These are phyloP conservation scores for Halcyon chelicuti DNA, from an alignment of 2,797 vertebrate species.

Conservation along the genomic window DNA sequence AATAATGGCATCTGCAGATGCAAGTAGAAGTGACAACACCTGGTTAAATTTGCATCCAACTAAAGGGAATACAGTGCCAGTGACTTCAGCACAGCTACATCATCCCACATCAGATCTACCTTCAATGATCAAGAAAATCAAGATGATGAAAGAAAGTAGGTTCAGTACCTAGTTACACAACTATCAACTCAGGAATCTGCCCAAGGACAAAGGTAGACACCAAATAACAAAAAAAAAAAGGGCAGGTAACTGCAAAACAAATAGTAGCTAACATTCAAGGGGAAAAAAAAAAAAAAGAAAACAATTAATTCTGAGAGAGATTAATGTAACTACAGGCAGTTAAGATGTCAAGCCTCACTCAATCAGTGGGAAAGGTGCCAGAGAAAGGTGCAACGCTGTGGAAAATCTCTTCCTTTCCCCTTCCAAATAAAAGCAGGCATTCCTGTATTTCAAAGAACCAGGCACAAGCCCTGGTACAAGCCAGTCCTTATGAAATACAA, in stretches of 20 bases:
- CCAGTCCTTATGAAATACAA: slow-evolving; percentile 41
- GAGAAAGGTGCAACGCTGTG: not conserved
- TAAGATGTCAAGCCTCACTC: not conserved
- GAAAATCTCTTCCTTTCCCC: not conserved
- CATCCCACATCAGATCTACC: not conserved
- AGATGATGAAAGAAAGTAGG: not conserved
- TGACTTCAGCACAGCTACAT: not conserved
- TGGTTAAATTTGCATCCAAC: not conserved
- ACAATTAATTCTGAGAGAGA: not conserved
- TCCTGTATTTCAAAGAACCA: not conserved
- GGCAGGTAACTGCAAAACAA: not conserved
- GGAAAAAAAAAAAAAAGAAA: not conserved
- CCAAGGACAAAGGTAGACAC: not conserved
- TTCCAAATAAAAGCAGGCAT: not conserved
- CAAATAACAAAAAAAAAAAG: not conserved
- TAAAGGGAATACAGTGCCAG: not conserved
- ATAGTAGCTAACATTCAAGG: not conserved
- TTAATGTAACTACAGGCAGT: not conserved
- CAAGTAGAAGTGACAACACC: not conserved
- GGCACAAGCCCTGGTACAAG: slow-evolving; percentile 18
- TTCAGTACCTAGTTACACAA: not conserved
- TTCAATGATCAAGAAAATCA: not conserved
- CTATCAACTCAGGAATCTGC: not conserved
- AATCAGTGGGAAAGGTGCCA: not conserved
- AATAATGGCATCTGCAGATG: not conserved